Conservation (phyloP, 2,113 vertebrate genomes). For the Colaptes auratus region DNA sequence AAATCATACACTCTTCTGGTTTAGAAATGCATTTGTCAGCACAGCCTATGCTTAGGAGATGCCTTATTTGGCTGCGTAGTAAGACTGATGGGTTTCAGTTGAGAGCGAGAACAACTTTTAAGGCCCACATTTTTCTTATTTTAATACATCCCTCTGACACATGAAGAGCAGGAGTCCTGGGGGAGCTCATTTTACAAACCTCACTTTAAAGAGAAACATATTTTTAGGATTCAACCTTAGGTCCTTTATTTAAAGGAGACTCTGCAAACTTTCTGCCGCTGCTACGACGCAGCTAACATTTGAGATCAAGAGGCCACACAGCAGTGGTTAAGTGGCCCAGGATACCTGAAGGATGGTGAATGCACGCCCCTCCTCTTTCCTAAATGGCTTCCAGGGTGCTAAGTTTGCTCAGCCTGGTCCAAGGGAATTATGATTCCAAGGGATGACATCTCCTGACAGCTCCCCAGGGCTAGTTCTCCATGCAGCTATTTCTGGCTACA, state of each 20-base stretch:
- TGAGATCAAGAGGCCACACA: not conserved
- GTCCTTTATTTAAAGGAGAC: constrained; percentile 20
- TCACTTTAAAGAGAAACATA: constrained; percentile 8
- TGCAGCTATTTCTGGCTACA: not conserved
- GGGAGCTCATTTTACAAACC: constrained; percentile 47
- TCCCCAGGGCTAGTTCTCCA: constrained; percentile 33
- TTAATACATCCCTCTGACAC: constrained; percentile 52
- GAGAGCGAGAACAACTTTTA: constrained; percentile 66
- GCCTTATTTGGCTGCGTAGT: constrained; percentile 44
- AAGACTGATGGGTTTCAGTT: constrained; percentile 63
- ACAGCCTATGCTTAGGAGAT: constrained; percentile 59
- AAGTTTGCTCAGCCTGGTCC: constrained; percentile 19
- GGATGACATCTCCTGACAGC: constrained; percentile 35
- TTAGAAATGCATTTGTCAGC: constrained; percentile 79
- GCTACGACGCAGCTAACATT: not conserved
- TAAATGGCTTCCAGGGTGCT: not conserved
- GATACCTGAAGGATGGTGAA: not conserved
- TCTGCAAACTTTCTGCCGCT: not conserved
- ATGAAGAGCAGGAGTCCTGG: constrained; percentile 34
- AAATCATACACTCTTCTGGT: constrained; percentile 76
- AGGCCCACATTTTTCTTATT: constrained; percentile 68
- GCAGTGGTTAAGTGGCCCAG: not conserved
- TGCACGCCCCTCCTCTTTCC: not conserved
- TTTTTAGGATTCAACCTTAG: constrained; percentile 21
- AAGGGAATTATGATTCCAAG: not conserved